Evolutionary conservation across 2,797 vertebrate genomes (phyloP).

Genomic region (Darevskia nairensis): DNA sequence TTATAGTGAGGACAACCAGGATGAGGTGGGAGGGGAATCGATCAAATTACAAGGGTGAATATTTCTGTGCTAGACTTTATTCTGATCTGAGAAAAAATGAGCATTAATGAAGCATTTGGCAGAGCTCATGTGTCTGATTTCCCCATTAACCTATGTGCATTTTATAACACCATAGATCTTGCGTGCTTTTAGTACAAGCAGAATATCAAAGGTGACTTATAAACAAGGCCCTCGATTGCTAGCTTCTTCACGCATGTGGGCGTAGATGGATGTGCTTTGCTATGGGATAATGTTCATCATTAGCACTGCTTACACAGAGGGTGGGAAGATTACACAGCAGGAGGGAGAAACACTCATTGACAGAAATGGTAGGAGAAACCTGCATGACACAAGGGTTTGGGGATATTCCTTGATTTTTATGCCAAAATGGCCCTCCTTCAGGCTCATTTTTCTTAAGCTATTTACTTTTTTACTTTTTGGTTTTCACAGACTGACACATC

Average conservation of each 20-base stretch:
- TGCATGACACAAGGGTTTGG: background rate
- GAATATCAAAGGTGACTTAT: conserved; percentile 31
- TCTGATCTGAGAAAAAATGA: background rate
- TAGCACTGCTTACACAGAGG: conserved; percentile 2
- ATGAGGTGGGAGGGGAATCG: background rate
- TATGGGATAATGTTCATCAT: conserved; percentile 21
- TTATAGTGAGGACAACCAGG: background rate
- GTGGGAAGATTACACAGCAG: conserved; percentile 11
- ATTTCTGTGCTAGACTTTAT: background rate
- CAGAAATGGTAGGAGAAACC: conserved; percentile 16
- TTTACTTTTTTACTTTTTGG: background rate
- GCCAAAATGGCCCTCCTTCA: background rate
- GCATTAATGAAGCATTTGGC: conserved; percentile 9
- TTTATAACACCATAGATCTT: conserved; percentile 19
- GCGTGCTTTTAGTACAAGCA: conserved; percentile 12
- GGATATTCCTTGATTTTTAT: background rate
- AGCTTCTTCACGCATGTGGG: conserved; percentile 11
- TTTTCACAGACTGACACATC: background rate
- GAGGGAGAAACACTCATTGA: background rate
- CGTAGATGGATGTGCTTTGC: conserved; percentile 13
- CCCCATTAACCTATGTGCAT: conserved; percentile 32
- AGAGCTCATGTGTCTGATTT: background rate
- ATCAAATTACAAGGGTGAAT: background rate
- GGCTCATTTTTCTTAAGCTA: background rate
- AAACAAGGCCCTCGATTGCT: conserved; percentile 1